Conservation (phyloP, 2,797 vertebrate genomes). For the Mus spretus region DNA sequence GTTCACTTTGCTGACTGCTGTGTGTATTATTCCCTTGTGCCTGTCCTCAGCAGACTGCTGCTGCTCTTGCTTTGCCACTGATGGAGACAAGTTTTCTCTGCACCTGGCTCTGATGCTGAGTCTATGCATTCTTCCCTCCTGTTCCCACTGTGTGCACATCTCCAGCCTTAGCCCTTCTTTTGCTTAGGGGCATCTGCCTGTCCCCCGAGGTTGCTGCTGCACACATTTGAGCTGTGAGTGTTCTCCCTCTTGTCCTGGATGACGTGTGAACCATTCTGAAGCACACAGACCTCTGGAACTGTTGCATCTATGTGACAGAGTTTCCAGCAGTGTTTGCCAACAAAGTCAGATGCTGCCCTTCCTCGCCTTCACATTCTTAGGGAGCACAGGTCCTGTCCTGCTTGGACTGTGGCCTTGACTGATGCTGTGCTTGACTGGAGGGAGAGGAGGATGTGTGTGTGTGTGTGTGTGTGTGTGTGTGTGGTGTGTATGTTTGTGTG, state of each 20-base stretch:
- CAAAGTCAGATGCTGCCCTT: not conserved
- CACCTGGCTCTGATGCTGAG: not conserved
- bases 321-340: not conserved
- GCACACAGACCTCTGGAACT: not conserved
- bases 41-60: not conserved
- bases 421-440: not conserved
- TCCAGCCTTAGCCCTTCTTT: not conserved
- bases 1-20: accelerated
- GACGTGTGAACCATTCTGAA: not conserved
- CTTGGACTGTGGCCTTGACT: not conserved
- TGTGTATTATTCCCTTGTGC: not conserved
- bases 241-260: not conserved
- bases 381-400: not conserved
- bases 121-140: not conserved
- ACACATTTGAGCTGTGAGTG: not conserved
- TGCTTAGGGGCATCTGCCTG: not conserved
- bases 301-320: not conserved
- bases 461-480: not conserved
- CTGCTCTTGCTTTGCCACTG: not conserved
- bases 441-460: not conserved
- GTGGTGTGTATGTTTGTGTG: not conserved
- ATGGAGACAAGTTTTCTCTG: not conserved
- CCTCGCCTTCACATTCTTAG: not conserved
- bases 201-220: not conserved
- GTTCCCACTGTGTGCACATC: not conserved